A percentile compares a stretch with the other conserved stretches of the same genome.
phyloP scores from a whole-genome alignment of 2,888 invertebrate species.

The Cataglyphis rosenhaueri region DNA sequence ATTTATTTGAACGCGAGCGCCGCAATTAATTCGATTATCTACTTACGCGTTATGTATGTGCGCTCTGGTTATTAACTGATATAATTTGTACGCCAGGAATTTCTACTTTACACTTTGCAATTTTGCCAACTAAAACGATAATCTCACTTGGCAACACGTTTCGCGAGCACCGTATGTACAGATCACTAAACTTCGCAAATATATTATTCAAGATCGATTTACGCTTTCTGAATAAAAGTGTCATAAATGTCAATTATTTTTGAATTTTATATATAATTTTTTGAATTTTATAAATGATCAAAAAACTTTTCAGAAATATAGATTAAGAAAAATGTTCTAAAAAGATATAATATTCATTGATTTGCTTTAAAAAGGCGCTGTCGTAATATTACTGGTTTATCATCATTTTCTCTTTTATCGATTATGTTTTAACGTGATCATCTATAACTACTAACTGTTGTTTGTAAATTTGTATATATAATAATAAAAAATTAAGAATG shows the following conservation, averaged over 20 bases:
- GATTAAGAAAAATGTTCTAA: neutral
- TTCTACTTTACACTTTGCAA: constrained; percentile 51
- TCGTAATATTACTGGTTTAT: neutral
- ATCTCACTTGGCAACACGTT: constrained; percentile 6
- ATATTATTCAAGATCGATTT: neutral
- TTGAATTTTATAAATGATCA: neutral
- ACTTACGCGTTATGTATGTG: constrained; percentile 51
- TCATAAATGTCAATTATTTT: neutral
- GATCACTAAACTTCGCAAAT: neutral
- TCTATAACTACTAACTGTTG: neutral
- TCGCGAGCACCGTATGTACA: neutral
- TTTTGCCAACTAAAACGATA: constrained; percentile 42
- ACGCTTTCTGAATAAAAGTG: neutral
- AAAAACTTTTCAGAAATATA: neutral
- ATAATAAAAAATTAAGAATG: neutral
- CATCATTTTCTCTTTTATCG: neutral
- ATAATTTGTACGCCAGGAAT: constrained; percentile 49
- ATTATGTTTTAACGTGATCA: neutral
- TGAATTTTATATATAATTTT: neutral
- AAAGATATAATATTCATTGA: neutral
- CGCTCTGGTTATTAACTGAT: constrained; percentile 44
- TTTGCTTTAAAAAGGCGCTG: neutral
- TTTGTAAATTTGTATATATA: neutral
- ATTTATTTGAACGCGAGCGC: constrained; percentile 53
- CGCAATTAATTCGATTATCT: constrained; percentile 56